These are phyloP conservation scores for Genyomyrus donnyi DNA, from an alignment of 2,113 vertebrate species.

Conservation along the genomic window DNA sequence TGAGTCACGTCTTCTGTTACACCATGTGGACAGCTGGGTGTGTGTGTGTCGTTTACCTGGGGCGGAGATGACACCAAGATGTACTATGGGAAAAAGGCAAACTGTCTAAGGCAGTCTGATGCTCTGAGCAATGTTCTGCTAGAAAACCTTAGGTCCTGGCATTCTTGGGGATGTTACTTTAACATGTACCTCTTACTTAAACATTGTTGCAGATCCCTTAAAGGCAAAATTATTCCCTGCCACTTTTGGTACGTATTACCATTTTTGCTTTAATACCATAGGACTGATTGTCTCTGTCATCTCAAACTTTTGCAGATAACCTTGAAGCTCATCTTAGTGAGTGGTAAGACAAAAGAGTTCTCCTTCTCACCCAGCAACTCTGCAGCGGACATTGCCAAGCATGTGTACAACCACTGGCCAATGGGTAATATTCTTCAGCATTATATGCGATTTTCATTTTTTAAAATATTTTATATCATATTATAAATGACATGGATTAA, in stretches of 20 bases:
- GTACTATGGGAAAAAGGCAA: background rate
- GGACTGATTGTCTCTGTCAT: background rate
- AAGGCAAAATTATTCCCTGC: background rate
- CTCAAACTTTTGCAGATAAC: constrained; percentile 73
- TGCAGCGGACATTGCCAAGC: constrained; percentile 50
- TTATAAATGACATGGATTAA: background rate
- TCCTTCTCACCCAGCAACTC: constrained; percentile 93
- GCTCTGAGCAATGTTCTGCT: background rate
- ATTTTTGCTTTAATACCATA: background rate
- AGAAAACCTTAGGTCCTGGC: background rate
- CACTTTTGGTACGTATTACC: background rate
- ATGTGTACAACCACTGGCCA: constrained; percentile 96
- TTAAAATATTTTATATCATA: background rate
- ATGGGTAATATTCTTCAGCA: constrained; percentile 73
- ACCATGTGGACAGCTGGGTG: background rate
- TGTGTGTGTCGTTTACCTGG: background rate
- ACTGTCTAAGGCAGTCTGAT: background rate
- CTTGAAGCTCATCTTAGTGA: constrained; percentile 92
- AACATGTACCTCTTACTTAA: background rate
- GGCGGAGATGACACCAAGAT: background rate
- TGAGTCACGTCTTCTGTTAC: background rate
- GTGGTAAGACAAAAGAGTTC: constrained; percentile 96
- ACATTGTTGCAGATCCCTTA: background rate
- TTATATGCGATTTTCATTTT: background rate
- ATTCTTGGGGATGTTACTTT: background rate